Percentiles rank a stretch among this genome's conserved stretches.
These are phyloP conservation scores for Rhipidura dahli DNA, from an alignment of 2,113 vertebrate genomes.

Conservation along the genomic window DNA sequence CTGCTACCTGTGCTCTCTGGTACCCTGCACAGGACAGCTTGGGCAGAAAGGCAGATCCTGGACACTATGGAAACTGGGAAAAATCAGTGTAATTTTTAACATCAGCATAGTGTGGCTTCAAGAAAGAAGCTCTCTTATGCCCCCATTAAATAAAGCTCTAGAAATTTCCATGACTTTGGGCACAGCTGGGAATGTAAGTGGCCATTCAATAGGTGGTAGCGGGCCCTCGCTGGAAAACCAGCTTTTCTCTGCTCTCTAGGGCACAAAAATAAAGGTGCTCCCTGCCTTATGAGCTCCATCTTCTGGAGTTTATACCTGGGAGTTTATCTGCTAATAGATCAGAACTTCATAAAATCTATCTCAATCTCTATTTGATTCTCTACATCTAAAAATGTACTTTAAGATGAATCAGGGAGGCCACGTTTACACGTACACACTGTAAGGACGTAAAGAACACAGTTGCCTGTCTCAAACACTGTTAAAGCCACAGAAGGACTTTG, in stretches of 20 bases:
- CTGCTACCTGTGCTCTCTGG: not conserved
- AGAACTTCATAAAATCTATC: not conserved
- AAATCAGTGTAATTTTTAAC: not conserved
- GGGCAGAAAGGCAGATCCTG: not conserved
- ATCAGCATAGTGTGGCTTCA: not conserved
- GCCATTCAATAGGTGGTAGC: not conserved
- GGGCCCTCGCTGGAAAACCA: not conserved
- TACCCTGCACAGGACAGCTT: not conserved
- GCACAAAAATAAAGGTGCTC: not conserved
- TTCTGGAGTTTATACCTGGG: not conserved
- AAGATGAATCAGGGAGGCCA: fast-evolving
- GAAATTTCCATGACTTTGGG: not conserved
- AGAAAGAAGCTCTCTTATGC: not conserved
- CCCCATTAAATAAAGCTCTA: fast-evolving
- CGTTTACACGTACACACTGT: not conserved
- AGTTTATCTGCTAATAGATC: not conserved
- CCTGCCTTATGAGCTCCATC: not conserved
- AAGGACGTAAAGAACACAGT: not conserved
- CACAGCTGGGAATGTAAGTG: not conserved
- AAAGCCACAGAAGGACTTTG: not conserved
- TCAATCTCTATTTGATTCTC: not conserved
- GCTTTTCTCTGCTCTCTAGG: fast-evolving
- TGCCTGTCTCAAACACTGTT: not conserved
- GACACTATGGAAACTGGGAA: fast-evolving
- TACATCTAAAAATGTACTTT: not conserved